Evolutionary conservation across 2,797 vertebrate genomes (phyloP).

Genomic region (Rhynchotus rufescens): DNA sequence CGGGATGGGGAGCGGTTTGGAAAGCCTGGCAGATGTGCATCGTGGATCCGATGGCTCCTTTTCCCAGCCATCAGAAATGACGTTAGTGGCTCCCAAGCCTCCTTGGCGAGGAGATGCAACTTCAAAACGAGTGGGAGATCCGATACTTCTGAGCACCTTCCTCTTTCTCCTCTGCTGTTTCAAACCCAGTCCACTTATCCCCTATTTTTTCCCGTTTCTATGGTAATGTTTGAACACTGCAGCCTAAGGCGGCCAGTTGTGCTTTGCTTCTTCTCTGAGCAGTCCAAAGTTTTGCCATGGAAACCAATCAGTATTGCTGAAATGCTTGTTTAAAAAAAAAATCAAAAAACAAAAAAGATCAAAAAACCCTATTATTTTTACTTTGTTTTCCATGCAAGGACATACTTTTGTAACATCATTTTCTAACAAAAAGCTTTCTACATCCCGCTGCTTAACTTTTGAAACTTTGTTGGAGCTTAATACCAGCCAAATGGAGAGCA

Average conservation of each 20-base stretch:
- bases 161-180: not conserved
- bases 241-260: not conserved
- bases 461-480: not conserved
- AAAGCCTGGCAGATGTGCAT: not conserved
- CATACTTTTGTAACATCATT: not conserved
- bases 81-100: not conserved
- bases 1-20: too few species aligned
- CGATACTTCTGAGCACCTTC: not conserved
- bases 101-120: not conserved
- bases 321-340: not conserved
- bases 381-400: not conserved
- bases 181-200: not conserved
- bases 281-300: conserved; percentile 23
- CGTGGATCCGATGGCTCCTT: not conserved
- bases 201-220: not conserved
- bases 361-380: not conserved
- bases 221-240: not conserved
- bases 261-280: conserved; percentile 13
- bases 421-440: not conserved
- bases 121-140: not conserved
- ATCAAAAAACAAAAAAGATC: too few species aligned
- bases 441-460: not conserved
- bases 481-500: too few species aligned
- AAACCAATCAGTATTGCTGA: conserved; percentile 22
- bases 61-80: not conserved